Evolutionary conservation across 2,797 vertebrate species (phyloP), one percentile per base, ranked within the genome.

Genomic region (Kryptolebias ocellatus): DNA sequence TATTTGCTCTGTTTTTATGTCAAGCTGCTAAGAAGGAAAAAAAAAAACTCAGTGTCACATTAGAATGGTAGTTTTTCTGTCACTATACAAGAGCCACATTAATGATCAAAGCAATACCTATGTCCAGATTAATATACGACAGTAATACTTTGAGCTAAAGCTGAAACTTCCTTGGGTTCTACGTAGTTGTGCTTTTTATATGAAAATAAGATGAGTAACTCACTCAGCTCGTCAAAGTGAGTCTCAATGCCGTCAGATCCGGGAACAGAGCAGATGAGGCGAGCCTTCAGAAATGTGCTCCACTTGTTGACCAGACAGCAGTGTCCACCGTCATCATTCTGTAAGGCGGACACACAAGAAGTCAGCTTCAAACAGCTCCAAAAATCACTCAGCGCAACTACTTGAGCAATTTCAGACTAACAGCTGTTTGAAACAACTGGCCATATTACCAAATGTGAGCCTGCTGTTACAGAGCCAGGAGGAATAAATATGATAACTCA

Each of bases 231-330:
- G 0, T 99, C 97, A 0, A 99, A 99, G 85, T 99, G 97, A 0
- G 98, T 99, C 89, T 99, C 98, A 0, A 98, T 97, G 73, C 98
- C 97, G 0, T 99, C 98, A 0, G 92, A 92, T 15, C 96, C 97
- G 0, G 97, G 95, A 69, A 99, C 97, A 0, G 98, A 99, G 88
- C 98, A 99, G 89, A 99, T 96, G 0, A 99, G 96, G 3, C 98
- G 94, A 0, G 98, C 97, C 81, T 99, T 99, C 81, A 99, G 93
- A 86, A 99, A 99, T 0, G 97, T 98, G 92, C 98, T 99, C 98
- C 98, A 99, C 84, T 99, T 99, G 88, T 98, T 99, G 66, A 99
- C 98, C 65, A 99, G 93, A 78, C 98, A 99, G 90, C 98, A 99
- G 90, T 98, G 98, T 67, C 98, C 98, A 0, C 98, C 98, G 0